Evolutionary conservation across 2,113 vertebrate species (phyloP).

Genomic region (Crocuta crocuta): DNA sequence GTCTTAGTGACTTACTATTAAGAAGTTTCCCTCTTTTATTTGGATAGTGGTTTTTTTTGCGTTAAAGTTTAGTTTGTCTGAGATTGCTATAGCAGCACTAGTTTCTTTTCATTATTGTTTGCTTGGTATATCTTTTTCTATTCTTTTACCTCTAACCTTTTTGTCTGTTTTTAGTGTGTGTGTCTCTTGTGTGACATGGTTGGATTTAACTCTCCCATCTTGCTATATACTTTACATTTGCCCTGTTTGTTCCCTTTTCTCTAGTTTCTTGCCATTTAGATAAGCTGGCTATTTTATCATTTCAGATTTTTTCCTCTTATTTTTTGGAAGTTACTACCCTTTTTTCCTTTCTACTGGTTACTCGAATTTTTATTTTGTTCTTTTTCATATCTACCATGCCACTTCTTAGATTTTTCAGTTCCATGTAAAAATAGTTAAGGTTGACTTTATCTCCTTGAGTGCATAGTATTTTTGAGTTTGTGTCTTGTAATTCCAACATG

Average conservation of each 20-base stretch:
- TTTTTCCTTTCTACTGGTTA: constrained; percentile 17
- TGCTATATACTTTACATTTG: background rate
- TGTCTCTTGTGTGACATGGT: background rate
- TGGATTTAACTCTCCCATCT: background rate
- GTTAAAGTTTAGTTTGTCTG: constrained; percentile 10
- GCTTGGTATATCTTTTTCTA: background rate
- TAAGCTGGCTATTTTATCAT: background rate
- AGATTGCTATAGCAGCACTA: background rate
- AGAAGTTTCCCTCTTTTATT: background rate
- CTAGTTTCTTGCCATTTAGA: background rate
- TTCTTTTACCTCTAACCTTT: background rate
- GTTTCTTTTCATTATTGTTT: constrained; percentile 34
- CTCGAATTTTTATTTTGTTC: constrained; percentile 3
- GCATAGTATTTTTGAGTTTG: background rate
- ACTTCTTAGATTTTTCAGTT: constrained; percentile 30
- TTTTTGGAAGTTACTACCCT: background rate
- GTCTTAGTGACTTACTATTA: background rate
- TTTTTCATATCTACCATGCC: background rate
- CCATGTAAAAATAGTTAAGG: background rate
- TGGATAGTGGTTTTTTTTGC: background rate
- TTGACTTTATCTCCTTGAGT: background rate
- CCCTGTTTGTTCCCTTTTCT: background rate
- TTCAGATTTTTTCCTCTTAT: background rate
- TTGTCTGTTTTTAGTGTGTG: background rate
- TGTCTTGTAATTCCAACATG: background rate